phyloP scores from a whole-genome alignment of 2,113 vertebrate species.

The Melanostigma gelatinosum region DNA sequence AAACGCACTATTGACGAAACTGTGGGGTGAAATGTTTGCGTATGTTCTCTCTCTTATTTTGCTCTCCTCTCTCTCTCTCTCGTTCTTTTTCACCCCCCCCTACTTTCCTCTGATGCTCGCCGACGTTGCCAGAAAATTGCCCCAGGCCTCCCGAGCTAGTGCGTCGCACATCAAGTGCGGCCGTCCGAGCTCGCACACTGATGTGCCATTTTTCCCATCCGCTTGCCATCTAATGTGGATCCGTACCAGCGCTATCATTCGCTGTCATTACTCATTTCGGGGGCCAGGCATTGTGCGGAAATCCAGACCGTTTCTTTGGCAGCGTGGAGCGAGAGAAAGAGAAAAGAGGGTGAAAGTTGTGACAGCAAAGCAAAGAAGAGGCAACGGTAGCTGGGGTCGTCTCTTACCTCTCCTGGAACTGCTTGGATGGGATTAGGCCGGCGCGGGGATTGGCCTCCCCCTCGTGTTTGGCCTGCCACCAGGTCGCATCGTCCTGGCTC shows the following conservation, averaged over 20 bases:
- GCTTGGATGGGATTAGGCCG: constrained; percentile 95
- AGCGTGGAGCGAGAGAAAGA: constrained; percentile 49
- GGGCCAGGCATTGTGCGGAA: constrained; percentile 84
- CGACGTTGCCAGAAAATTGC: constrained; percentile 75
- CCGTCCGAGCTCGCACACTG: constrained; percentile 74
- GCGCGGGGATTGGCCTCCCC: constrained; percentile 91
- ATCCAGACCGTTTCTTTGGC: constrained; percentile 83
- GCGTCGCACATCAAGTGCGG: constrained; percentile 75
- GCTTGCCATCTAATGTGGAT: constrained; percentile 83
- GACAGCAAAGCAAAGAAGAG: constrained; percentile 37
- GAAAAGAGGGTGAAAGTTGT: constrained; percentile 28
- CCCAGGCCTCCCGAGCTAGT: constrained; percentile 68
- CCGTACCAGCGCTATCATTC: constrained; percentile 83
- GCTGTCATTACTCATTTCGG: constrained; percentile 87
- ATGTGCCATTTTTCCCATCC: constrained; percentile 85
- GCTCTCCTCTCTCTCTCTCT: not conserved
- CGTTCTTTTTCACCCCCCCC: not conserved
- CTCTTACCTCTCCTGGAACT: constrained; percentile 96
- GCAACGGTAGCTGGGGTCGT: not conserved
- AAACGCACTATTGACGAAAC: constrained; percentile 60
- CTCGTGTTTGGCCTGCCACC: constrained; percentile 95
- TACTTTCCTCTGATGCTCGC: constrained; percentile 18
- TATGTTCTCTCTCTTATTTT: constrained; percentile 6
- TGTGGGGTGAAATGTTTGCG: constrained; percentile 57
- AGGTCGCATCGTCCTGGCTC: constrained; percentile 96